Conservation (phyloP, 2,888 invertebrate species). For the Lithophane socia region DNA sequence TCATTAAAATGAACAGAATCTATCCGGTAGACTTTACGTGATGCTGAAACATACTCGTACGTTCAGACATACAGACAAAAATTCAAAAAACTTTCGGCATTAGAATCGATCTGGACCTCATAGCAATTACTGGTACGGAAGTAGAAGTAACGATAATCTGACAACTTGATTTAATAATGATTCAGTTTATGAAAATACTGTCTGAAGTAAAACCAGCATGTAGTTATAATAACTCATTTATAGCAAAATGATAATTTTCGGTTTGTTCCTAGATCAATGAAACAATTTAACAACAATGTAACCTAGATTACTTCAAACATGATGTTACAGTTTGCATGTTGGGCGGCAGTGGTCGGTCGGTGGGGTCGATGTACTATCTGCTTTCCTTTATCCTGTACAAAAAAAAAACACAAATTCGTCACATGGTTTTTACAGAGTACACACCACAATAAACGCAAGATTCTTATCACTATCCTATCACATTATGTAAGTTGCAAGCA, state of each 20-base stretch:
- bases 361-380: background rate
- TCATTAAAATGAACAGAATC: too few relatives aligned
- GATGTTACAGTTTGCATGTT: background rate
- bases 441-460: background rate
- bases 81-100: too few relatives aligned
- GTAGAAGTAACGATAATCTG: too few relatives aligned
- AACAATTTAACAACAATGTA: background rate
- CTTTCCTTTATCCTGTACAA: background rate
- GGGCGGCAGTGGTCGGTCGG: background rate
- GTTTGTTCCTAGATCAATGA: background rate
- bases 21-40: too few relatives aligned
- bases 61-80: too few relatives aligned
- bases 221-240: conserved; percentile 8
- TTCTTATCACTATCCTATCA: too few relatives aligned
- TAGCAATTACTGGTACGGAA: too few relatives aligned
- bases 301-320: background rate
- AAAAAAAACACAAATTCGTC: background rate
- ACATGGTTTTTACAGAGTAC: background rate
- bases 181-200: background rate
- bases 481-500: background rate
- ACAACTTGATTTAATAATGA: background rate
- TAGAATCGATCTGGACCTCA: too few relatives aligned
- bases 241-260: conserved; percentile 2
- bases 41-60: too few relatives aligned
- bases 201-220: background rate